Conservation (phyloP, 2,797 vertebrate species). For the Tiaroga cobitis region DNA sequence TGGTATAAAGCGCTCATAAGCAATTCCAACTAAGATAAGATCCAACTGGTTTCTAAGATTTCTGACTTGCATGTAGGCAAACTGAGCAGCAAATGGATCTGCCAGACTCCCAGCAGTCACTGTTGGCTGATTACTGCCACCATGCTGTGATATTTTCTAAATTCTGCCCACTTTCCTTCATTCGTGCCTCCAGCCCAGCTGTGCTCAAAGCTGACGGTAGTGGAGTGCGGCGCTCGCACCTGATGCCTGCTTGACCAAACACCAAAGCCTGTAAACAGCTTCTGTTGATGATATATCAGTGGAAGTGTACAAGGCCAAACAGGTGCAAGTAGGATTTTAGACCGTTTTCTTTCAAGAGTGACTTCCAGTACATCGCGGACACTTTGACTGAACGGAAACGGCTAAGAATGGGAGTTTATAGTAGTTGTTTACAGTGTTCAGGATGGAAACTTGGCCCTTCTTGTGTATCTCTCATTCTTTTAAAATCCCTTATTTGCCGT, state of each 20-base stretch:
- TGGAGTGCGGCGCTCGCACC: neutral
- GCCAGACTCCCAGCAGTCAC: slow-evolving; percentile 22
- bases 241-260: slow-evolving; percentile 36
- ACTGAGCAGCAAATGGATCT: slow-evolving; percentile 39
- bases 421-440: neutral
- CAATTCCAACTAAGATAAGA: neutral
- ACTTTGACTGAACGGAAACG: too few species aligned
- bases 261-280: slow-evolving; percentile 20
- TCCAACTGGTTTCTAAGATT: neutral
- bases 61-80: slow-evolving; percentile 7
- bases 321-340: neutral
- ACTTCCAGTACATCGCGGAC: neutral
- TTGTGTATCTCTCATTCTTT: neutral
- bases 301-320: neutral
- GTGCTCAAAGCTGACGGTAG: slow-evolving; percentile 29
- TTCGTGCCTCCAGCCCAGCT: slow-evolving; percentile 36
- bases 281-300: neutral
- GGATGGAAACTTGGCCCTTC: neutral
- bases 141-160: slow-evolving; percentile 48
- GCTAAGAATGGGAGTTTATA: neutral
- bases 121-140: slow-evolving; percentile 31
- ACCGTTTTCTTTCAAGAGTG: neutral
- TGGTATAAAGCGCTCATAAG: neutral
- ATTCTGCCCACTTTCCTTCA: slow-evolving; percentile 21
- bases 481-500: neutral